Evolutionary conservation across 2,888 invertebrate genomes (phyloP).

Genomic region (Eilema depressum): DNA sequence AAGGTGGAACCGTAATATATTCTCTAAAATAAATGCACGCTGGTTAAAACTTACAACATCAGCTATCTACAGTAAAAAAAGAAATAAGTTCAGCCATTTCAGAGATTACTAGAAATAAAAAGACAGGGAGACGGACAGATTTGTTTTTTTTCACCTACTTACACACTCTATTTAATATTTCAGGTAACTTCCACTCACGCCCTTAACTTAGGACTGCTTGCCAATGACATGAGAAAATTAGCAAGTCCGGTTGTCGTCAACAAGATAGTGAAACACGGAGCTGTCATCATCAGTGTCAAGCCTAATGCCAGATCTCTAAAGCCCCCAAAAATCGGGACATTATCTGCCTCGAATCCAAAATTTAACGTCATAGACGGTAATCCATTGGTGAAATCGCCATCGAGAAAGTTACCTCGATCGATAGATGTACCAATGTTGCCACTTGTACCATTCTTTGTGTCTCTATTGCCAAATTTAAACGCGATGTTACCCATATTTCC

Average conservation of each 20-base stretch:
- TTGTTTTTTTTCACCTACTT: no score
- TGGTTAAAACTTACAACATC: no score
- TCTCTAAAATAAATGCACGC: no score
- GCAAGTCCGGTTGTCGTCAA: conserved; percentile 60
- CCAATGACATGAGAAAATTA: conserved; percentile 61
- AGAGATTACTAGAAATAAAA: no score
- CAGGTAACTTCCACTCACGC: conserved; percentile 35
- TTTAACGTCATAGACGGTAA: not conserved
- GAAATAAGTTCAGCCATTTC: no score
- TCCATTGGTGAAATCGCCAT: conserved; percentile 22
- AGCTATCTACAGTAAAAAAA: no score
- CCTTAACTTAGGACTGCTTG: conserved; percentile 61
- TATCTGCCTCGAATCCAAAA: not conserved
- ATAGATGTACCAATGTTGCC: conserved; percentile 13
- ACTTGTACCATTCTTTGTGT: conserved; percentile 42
- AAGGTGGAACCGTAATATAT: no score
- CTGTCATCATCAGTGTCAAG: conserved; percentile 65
- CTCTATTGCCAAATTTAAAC: conserved; percentile 29
- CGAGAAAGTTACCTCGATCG: conserved; percentile 12
- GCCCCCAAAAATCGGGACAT: not conserved
- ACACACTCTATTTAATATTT: conserved; percentile 14
- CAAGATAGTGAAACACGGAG: conserved; percentile 60
- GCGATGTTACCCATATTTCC: conserved; percentile 3
- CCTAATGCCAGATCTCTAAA: conserved; percentile 38
- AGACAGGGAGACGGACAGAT: no score